phyloP scores from a whole-genome alignment of 2,113 vertebrate genomes.

The Choloepus hoffmanni region DNA sequence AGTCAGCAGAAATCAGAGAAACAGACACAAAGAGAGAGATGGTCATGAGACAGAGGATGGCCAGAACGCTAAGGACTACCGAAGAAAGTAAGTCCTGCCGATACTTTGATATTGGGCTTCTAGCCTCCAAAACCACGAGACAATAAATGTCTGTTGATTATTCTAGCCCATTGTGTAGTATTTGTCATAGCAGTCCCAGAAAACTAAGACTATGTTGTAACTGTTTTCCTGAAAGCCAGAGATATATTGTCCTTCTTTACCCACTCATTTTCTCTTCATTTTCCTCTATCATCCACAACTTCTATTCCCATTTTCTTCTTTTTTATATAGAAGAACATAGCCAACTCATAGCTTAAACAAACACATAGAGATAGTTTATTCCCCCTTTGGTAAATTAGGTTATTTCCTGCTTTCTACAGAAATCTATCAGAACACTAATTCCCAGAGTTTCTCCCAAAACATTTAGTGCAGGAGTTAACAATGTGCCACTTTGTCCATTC shows the following conservation, averaged over 20 bases:
- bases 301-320: neutral
- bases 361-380: neutral
- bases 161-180: too few relatives aligned
- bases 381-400: neutral
- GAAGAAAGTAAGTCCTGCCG: too few relatives aligned
- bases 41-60: too few relatives aligned
- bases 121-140: too few relatives aligned
- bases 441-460: neutral
- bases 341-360: neutral
- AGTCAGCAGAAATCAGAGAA: too few relatives aligned
- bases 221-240: conserved; percentile 12
- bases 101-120: too few relatives aligned
- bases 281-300: neutral
- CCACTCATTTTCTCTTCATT: neutral
- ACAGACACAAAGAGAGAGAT: too few relatives aligned
- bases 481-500: neutral
- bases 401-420: neutral
- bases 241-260: neutral
- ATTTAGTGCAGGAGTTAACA: neutral
- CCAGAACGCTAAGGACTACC: too few relatives aligned
- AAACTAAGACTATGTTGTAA: neutral
- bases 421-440: neutral
- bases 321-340: neutral
- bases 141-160: too few relatives aligned
- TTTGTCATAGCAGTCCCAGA: too few relatives aligned